Conservation (phyloP, 2,113 vertebrate genomes). For the human region DNA sequence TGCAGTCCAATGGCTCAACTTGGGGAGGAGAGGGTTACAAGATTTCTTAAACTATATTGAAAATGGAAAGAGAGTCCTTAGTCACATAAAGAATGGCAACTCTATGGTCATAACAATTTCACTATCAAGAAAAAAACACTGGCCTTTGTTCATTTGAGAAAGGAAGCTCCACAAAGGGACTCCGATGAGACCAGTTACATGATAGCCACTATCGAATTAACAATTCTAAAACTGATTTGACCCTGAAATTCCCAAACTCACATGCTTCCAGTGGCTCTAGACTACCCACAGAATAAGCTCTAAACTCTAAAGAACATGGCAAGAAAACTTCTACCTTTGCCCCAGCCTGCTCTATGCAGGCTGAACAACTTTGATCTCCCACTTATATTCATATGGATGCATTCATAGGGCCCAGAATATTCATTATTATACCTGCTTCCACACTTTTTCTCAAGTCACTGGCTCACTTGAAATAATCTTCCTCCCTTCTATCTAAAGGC, state of each 20-base stretch:
- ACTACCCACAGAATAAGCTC: not conserved
- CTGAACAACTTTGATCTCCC: not conserved
- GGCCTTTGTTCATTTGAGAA: not conserved
- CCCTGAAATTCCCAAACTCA: not conserved
- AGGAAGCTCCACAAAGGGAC: not conserved
- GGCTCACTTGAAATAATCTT: conserved; percentile 40
- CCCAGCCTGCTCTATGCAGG: not conserved
- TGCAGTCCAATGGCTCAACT: not conserved
- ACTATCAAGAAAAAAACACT: conserved; percentile 45
- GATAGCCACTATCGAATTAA: not conserved
- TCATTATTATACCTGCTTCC: not conserved
- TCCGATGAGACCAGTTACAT: not conserved
- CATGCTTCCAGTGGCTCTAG: not conserved
- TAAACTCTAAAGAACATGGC: not conserved
- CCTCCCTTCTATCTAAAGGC: not conserved
- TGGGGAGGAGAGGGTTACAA: not conserved
- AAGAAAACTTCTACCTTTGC: not conserved
- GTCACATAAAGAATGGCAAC: not conserved
- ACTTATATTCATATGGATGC: not conserved
- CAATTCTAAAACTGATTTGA: conserved; percentile 19
- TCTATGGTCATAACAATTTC: not conserved
- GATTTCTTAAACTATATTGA: not conserved
- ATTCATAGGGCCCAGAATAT: not conserved
- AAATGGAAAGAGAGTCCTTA: not conserved
- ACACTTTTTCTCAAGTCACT: not conserved